These are phyloP conservation scores for Zoanthus sansibaricus DNA, from an alignment of 92 coral and sea anemone genomes.

Conservation along the genomic window DNA sequence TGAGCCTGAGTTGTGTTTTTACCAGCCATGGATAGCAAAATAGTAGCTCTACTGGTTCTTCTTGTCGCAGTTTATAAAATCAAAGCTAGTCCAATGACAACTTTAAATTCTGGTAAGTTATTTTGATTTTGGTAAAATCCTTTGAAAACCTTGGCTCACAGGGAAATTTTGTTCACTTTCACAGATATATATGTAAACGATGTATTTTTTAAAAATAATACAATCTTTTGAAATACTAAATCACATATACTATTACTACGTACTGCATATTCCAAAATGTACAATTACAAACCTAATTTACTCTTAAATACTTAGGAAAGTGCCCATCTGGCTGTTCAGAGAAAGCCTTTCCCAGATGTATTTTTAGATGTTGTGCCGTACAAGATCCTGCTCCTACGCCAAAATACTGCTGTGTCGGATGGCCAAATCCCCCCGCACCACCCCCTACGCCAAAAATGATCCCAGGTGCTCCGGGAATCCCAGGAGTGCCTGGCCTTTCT, in stretches of 20 bases:
- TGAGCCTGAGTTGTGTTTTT: not conserved
- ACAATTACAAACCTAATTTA: too few relatives aligned
- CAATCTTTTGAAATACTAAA: too few relatives aligned
- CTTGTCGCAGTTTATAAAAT: conserved; percentile 17
- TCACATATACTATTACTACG: too few relatives aligned
- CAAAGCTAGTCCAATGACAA: conserved; percentile 24
- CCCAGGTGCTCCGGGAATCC: conserved; percentile 39
- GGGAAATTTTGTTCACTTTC: too few relatives aligned
- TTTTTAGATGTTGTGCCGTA: conserved; percentile 32
- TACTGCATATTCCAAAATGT: not conserved
- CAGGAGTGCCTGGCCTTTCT: conserved; percentile 13
- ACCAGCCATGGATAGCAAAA: conserved; percentile 47
- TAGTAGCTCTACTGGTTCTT: conserved; percentile 9
- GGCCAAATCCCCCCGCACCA: conserved; percentile 39
- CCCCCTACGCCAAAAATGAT: conserved; percentile 29
- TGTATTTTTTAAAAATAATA: too few relatives aligned
- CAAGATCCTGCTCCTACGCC: conserved; percentile 40
- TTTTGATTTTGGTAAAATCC: not conserved
- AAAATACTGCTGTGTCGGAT: conserved; percentile 48
- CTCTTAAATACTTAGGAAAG: not conserved
- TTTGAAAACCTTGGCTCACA: too few relatives aligned
- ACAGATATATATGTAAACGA: too few relatives aligned
- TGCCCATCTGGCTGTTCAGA: conserved; percentile 25
- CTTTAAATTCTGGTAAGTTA: conserved; percentile 20
- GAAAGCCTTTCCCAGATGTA: conserved; percentile 43